Conservation (phyloP, 2,888 invertebrate species). For the Leptinotarsa peninsularis region DNA sequence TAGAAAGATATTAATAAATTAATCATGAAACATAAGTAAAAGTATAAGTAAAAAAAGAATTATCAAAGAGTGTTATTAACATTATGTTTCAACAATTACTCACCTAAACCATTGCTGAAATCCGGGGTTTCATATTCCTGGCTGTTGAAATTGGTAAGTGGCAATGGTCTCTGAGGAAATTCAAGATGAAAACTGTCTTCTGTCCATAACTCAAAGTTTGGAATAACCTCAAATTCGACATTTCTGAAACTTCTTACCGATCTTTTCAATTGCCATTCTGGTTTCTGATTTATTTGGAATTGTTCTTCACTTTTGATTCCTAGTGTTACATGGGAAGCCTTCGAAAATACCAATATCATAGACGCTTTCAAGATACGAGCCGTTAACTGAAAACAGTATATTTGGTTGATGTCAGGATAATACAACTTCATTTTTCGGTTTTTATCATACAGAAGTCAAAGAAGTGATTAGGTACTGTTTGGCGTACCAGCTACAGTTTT, state of each 20-base stretch:
- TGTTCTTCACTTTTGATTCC: background rate
- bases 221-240: constrained; percentile 15
- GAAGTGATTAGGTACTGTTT: too few species aligned
- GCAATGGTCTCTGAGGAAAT: constrained; percentile 5
- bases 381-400: constrained; percentile 2
- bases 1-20: too few species aligned
- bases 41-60: too few species aligned
- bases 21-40: too few species aligned
- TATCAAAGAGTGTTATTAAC: too few species aligned
- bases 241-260: constrained; percentile 1
- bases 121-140: constrained; percentile 63
- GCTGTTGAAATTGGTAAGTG: constrained; percentile 14
- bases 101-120: constrained; percentile 61
- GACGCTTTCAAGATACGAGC: background rate
- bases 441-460: too few species aligned
- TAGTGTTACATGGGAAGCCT: background rate
- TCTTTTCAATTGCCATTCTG: background rate
- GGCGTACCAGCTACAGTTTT: too few species aligned
- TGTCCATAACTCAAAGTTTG: constrained; percentile 27
- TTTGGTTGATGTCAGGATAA: background rate
- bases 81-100: constrained; percentile 1
- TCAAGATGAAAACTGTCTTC: constrained; percentile 11
- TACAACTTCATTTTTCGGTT: too few species aligned
- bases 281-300: background rate
- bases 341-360: background rate